Evolutionary conservation across 2,888 invertebrate species (phyloP), one percentile per base, ranked within the genome.

Genomic region (Acheta domesticus): DNA sequence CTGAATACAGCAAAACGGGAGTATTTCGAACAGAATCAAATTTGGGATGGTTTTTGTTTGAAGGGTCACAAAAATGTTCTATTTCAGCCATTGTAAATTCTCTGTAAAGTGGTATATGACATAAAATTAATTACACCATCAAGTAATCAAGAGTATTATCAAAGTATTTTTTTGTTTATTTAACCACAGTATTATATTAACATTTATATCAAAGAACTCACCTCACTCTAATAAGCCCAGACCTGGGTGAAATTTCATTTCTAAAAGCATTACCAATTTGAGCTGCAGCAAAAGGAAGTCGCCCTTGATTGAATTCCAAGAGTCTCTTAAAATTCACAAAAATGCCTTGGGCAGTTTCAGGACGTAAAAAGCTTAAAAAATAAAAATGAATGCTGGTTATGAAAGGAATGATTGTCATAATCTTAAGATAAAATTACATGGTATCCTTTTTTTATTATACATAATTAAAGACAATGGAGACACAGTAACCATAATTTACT

Each of bases 1-100:
- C 99, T 0, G 99, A 98, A 86, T 98, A 99, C 48, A 99, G 87
- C 12, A 93, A 88, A 88, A 99, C 88, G 83, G 91, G 89, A 0
- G 94, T 92, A 84, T 95, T 90, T 83, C 92, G 91, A 0, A 98
- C 90, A 80, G 89, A 88, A 11, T 89, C 90, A 88, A 99, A 99
- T 87, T 98, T 99, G 0, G 94, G 93, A 87, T 98, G 97, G 82
- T 90, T 90, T 86, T 99, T 98, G 84, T 93, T 90, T 1, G 85
- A 87, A 0, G 98, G 96, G 88, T 99, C 98, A 87, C 98, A 98
- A 87, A 99, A 99, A 88, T 99, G 98, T 87, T 99, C 99, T 84
- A 99, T 99, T 89, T 99, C 99, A 81, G 98, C 98, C 99, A 99
- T 99, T 0, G 98, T 99, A 86, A 99, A 99, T 87, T 99, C 99